Percentiles rank a stretch among this genome's conserved stretches.
Evolutionary conservation across 2,797 vertebrate species (phyloP).

Genomic region (Chaunax sp.): DNA sequence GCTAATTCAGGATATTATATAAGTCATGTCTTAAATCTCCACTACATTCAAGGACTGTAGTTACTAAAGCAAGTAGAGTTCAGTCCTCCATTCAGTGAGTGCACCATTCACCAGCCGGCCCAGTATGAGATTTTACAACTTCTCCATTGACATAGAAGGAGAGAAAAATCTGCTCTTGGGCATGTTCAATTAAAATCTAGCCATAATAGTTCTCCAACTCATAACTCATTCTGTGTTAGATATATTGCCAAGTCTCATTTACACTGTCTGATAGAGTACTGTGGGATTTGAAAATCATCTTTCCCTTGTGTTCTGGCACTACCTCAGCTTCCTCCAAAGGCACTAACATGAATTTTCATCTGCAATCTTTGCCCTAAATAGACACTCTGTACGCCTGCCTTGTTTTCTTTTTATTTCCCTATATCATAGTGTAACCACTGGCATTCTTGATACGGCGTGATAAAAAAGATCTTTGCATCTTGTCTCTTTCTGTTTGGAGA

Average conservation of each 20-base stretch:
- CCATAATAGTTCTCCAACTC: conserved; percentile 52
- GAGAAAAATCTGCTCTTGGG: conserved; percentile 37
- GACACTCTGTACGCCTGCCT: conserved; percentile 48
- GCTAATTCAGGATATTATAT: too few species aligned
- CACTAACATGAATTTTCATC: conserved; percentile 65
- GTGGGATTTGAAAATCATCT: conserved; percentile 64
- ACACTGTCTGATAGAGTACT: conserved; percentile 58
- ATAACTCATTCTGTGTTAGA: conserved; percentile 57
- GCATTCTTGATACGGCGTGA: conserved; percentile 29
- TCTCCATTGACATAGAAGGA: conserved; percentile 33
- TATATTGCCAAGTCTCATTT: conserved; percentile 72
- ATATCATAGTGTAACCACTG: conserved; percentile 38
- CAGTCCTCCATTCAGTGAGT: conserved; percentile 31
- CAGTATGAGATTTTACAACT: conserved; percentile 46
- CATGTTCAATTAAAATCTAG: conserved; percentile 53
- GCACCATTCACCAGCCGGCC: conserved; percentile 21
- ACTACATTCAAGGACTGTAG: conserved; percentile 21
- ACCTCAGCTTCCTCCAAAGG: conserved; percentile 57
- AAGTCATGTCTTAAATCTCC: conserved; percentile 9
- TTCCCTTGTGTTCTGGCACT: conserved; percentile 52
- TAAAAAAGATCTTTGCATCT: conserved; percentile 38
- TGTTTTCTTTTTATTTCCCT: conserved; percentile 52
- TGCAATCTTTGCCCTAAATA: conserved; percentile 69
- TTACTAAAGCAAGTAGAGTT: conserved; percentile 33
- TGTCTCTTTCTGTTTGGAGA: conserved; percentile 40